These are phyloP conservation scores for Tautogolabrus adspersus DNA, from an alignment of 2,113 vertebrate species.

Conservation along the genomic window DNA sequence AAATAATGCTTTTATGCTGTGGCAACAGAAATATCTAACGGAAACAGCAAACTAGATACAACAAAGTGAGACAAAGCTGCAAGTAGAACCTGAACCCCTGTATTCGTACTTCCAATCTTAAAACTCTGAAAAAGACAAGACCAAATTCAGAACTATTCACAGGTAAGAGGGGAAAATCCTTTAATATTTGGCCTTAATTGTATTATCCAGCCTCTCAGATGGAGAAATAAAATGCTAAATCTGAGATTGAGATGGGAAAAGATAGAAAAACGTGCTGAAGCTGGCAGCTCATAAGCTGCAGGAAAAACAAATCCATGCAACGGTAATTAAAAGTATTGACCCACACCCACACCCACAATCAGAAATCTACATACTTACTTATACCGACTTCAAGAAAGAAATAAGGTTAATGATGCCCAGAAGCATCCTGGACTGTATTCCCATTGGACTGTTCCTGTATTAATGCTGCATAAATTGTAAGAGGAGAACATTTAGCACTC, in stretches of 20 bases:
- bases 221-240: background rate
- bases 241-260: background rate
- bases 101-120: no score
- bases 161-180: no score
- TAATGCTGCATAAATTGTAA: constrained; percentile 12
- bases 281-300: no score
- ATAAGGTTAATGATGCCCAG: constrained; percentile 34
- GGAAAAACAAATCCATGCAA: background rate
- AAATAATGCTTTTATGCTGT: no score
- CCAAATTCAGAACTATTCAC: no score
- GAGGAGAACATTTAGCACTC: background rate
- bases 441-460: background rate
- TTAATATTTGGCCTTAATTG: background rate
- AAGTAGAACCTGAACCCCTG: no score
- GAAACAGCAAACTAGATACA: no score
- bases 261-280: background rate
- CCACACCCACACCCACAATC: background rate
- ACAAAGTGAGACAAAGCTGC: no score
- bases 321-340: background rate
- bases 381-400: background rate
- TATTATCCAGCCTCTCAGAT: background rate
- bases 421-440: constrained; percentile 4
- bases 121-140: no score
- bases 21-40: no score
- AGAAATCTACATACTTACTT: background rate